These are phyloP conservation scores for Zapus hudsonius DNA, from an alignment of 2,113 vertebrate species.

Conservation along the genomic window DNA sequence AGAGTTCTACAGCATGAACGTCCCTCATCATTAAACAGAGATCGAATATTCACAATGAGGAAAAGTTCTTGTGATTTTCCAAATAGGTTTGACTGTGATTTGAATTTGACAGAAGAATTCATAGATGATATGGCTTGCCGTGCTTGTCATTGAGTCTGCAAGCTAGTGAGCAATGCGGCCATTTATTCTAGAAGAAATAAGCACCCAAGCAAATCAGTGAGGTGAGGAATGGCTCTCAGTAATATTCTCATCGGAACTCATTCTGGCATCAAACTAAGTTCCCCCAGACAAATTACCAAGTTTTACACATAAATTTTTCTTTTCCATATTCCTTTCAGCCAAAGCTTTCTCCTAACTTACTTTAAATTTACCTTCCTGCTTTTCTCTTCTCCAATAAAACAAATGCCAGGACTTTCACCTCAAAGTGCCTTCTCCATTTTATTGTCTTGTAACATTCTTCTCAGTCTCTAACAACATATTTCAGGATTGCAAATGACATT, in stretches of 20 bases:
- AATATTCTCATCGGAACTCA: conserved; percentile 74
- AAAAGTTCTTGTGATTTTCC: conserved; percentile 54
- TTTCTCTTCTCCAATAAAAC: conserved; percentile 66
- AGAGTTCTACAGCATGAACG: not conserved
- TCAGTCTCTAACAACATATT: conserved; percentile 26
- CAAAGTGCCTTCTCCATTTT: conserved; percentile 65
- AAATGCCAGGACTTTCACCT: conserved; percentile 67
- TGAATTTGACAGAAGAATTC: conserved; percentile 65
- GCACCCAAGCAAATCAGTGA: conserved; percentile 57
- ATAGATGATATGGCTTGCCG: conserved; percentile 45
- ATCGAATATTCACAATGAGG: conserved; percentile 44
- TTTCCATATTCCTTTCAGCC: conserved; percentile 52
- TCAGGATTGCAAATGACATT: conserved; percentile 42
- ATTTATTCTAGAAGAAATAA: conserved; percentile 67
- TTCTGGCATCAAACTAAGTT: conserved; percentile 73
- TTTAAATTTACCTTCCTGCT: conserved; percentile 67
- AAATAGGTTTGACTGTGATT: conserved; percentile 39
- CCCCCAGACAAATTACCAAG: conserved; percentile 74
- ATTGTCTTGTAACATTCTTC: conserved; percentile 72
- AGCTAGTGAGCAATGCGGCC: conserved; percentile 57
- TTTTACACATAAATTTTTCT: conserved; percentile 74
- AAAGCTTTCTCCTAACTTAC: conserved; percentile 62
- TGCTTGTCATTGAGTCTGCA: conserved; percentile 56
- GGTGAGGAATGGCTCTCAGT: conserved; percentile 40
- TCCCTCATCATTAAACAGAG: conserved; percentile 50